A percentile compares a stretch with the other conserved stretches of the same genome.
Conservation (phyloP, 1,140 invertebrate species). For the Linepithema humile region DNA sequence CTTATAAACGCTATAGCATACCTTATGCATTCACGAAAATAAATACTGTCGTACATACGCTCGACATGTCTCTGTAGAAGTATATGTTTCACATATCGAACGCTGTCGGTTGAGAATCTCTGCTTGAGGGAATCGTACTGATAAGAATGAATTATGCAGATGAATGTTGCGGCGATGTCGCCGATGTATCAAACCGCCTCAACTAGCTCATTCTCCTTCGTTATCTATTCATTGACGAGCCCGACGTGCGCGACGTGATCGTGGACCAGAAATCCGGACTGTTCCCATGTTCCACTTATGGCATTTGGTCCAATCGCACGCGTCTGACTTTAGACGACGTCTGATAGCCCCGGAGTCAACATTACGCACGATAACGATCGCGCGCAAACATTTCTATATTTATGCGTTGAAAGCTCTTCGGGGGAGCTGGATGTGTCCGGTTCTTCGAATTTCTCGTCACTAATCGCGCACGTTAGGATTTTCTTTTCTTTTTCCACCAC, state of each 20-base stretch:
- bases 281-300: slow-evolving; percentile 82
- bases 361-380: slow-evolving; percentile 55
- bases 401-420: slow-evolving; percentile 25
- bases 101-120: slow-evolving; percentile 74
- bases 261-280: slow-evolving; percentile 81
- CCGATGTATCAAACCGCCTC: slow-evolving; percentile 82
- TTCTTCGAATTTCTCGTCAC: slow-evolving; percentile 31
- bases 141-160: slow-evolving; percentile 83
- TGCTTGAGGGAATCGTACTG: slow-evolving; percentile 79
- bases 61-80: background rate
- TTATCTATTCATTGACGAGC: slow-evolving; percentile 82
- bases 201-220: slow-evolving; percentile 83
- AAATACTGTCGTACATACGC: background rate
- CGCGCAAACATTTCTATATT: slow-evolving; percentile 60
- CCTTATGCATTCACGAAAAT: background rate
- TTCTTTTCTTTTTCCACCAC: slow-evolving; percentile 11
- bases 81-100: background rate
- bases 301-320: slow-evolving; percentile 75
- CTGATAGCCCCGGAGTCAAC: slow-evolving; percentile 69
- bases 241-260: slow-evolving; percentile 80
- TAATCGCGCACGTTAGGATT: no score
- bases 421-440: background rate
- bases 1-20: background rate
- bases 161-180: slow-evolving; percentile 83
- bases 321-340: slow-evolving; percentile 73